Conservation (phyloP, 2,888 invertebrate species). For the Lasioglossum malachurum region DNA sequence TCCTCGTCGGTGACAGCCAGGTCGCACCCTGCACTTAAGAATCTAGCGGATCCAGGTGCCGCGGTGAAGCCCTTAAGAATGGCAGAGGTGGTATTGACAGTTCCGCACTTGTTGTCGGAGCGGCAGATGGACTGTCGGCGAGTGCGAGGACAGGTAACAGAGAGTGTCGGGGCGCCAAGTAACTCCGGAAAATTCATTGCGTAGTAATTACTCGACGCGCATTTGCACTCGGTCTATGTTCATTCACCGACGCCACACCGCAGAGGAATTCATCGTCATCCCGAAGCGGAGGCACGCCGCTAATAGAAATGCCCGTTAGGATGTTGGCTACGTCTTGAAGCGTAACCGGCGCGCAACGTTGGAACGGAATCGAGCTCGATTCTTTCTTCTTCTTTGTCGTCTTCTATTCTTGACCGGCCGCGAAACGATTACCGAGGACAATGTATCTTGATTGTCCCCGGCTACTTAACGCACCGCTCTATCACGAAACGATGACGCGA, state of each 20-base stretch:
- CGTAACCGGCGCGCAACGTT: constrained; percentile 48
- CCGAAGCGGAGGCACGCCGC: constrained; percentile 24
- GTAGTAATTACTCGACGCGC: constrained; percentile 11
- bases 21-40: not conserved
- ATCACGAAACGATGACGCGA: constrained; percentile 39
- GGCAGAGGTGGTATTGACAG: not conserved
- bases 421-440: constrained; percentile 27
- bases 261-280: constrained; percentile 46
- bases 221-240: constrained; percentile 17
- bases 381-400: not conserved
- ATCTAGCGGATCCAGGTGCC: not conserved
- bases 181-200: not conserved
- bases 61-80: not conserved
- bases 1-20: not conserved
- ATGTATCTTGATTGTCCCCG: constrained; percentile 24
- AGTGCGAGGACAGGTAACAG: not conserved
- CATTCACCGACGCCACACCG: constrained; percentile 20
- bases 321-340: constrained; percentile 47
- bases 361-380: constrained; percentile 42
- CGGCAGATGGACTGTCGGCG: not conserved
- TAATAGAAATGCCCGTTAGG: constrained; percentile 59
- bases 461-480: constrained; percentile 29
- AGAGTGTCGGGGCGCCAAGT: not conserved
- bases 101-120: not conserved
- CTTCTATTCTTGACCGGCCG: not conserved